Conservation (phyloP, 2,888 invertebrate species). For the Amblyteles armatorius region DNA sequence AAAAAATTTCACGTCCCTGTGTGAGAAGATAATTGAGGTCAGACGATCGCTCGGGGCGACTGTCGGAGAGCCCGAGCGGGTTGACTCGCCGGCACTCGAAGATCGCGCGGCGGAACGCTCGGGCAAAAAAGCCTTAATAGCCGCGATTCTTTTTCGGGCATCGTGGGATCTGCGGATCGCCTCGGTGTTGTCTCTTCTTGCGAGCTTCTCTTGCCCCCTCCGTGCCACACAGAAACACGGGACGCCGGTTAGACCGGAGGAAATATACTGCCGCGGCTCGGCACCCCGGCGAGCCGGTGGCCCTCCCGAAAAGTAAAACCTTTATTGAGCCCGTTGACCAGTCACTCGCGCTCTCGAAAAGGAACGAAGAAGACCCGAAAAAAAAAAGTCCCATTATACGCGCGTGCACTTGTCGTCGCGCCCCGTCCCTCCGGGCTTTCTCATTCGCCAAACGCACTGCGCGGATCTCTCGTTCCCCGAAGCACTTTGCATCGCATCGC, state of each 20-base stretch:
- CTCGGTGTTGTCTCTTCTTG: constrained; percentile 14
- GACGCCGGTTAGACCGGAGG: constrained; percentile 31
- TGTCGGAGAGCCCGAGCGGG: background rate
- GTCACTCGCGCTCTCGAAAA: constrained; percentile 57
- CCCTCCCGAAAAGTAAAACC: constrained; percentile 69
- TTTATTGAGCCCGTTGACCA: constrained; percentile 71
- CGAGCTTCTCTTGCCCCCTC: constrained; percentile 3
- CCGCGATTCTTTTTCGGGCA: constrained; percentile 51
- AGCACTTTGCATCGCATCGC: constrained; percentile 74
- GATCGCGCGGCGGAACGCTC: constrained; percentile 17
- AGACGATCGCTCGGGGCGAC: background rate
- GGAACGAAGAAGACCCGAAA: constrained; percentile 52
- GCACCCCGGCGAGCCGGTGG: constrained; percentile 18
- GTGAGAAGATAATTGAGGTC: background rate
- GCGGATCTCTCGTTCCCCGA: constrained; percentile 69
- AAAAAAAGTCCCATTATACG: constrained; percentile 70
- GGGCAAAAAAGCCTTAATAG: constrained; percentile 53
- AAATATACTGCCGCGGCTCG: constrained; percentile 5
- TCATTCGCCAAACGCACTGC: constrained; percentile 33
- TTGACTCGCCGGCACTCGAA: constrained; percentile 45
- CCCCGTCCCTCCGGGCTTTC: background rate
- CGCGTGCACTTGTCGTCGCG: constrained; percentile 75
- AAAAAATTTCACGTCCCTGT: background rate
- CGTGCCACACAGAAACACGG: constrained; percentile 39
- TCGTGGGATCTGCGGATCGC: constrained; percentile 47